Evolutionary conservation across 92 coral and sea anemone species (phyloP), one percentile per base, ranked within the genome.

Genomic region (Phenganax marumi): DNA sequence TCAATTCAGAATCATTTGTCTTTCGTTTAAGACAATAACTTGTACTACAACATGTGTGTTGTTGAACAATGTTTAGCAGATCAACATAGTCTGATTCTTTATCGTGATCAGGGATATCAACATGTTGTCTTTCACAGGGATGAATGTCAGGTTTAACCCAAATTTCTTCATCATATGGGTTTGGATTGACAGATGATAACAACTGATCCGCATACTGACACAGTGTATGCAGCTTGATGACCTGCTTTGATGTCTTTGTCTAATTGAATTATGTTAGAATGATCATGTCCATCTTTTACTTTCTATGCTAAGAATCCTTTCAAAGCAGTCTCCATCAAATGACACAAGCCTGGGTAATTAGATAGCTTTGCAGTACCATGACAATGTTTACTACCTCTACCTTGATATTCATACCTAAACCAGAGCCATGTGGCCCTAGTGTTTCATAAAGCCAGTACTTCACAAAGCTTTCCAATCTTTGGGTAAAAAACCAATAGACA

Each of bases 151-250:
- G 87, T 52, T 76, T 84, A 12, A 84, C 51, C 88, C 91, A 88
- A 51, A 81, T 75, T 18, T 75, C 63, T 46, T 84, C 86, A 74
- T 88, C 89, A 26, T 90, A 91, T 60, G 91, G 87, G 50, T 66
- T 84, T 68, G 89, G 89, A 84, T 90, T n/a, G n/a, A n/a, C n/a
- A n/a, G n/a, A n/a, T n/a, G n/a, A n/a, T n/a, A n/a, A n/a, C n/a
- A n/a, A n/a, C n/a, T 90, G 24, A 85, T 22, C 91, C 70, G 88
- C 91, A 88, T 90, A 90, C 81, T 86, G 82, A 89, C 2, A 48
- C 89, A 19, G 81, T 89, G 33, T 62, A 75, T 70, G 84, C 73
- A 24, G 89, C 89, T 69, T 83, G 53, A 8, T 90, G 75, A 23
- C 91, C 89, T 66, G 86, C 89, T 46, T 63, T 81, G 63, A 89